A percentile compares a stretch with the other conserved stretches of the same genome.
Conservation (phyloP, 2,113 vertebrate species). For the Prinia subflava region DNA sequence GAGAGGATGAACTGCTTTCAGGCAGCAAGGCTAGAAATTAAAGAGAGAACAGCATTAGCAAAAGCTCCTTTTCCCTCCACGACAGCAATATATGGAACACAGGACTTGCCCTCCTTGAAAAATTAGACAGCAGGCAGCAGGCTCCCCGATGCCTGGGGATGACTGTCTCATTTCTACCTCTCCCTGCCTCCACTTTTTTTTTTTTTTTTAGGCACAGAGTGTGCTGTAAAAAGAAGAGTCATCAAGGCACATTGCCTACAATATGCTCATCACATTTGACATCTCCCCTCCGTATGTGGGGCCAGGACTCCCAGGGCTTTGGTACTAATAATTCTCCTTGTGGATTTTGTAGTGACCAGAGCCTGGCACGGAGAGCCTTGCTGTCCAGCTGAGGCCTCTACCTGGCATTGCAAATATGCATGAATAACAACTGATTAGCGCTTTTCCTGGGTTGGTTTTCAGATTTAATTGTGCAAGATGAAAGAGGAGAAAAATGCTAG, state of each 20-base stretch:
- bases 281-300: neutral
- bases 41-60: neutral
- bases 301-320: neutral
- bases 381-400: neutral
- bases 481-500: conserved; percentile 21
- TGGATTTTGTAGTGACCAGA: neutral
- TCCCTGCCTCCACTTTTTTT: neutral
- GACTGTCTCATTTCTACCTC: neutral
- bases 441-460: neutral
- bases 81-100: accelerated
- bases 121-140: neutral
- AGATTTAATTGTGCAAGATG: neutral
- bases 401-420: conserved; percentile 11
- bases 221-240: neutral
- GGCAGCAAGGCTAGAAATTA: neutral
- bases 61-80: neutral
- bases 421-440: neutral
- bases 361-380: neutral
- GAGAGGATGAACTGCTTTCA: neutral
- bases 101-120: neutral
- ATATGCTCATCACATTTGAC: neutral
- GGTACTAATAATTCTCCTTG: neutral
- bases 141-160: neutral
- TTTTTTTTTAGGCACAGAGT: neutral
- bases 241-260: neutral